Base-by-base conservation (phyloP, 2,888 invertebrate genomes). In the Oscheius sp. region DNA sequence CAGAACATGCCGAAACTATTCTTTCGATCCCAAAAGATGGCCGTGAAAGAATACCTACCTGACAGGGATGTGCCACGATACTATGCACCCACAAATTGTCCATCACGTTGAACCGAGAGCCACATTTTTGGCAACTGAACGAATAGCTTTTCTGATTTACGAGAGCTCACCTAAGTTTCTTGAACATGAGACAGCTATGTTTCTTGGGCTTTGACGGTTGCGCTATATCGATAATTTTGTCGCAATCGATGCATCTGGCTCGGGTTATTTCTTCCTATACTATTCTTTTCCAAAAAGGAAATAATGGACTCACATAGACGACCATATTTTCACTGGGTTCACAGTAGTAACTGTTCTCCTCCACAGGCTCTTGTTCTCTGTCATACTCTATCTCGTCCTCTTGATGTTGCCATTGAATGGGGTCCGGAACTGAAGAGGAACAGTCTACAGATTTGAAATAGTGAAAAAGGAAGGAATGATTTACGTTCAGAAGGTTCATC, bases 221-320 rank as follows among this genome's bases (percentile, higher is more conserved):
- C 11, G 57, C 48, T 48, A 78, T 66, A 32, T 76, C 70, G 9
- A 78, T 65, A 2, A 78, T 48, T 32, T 58, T 51, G 47, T 78
- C 78, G 37, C 78, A 78, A 7, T 63, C 70, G 4, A 70, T 72
- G 55, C 78, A 78, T 32, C 70, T 71, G 32, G 78, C 78, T 47
- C 35, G 58, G 13, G 70, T 70, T 9, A 74, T 70, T 33, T 62
- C 60, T 32, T 62, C 70, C 70, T 70, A 21, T 32, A 55, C 9
- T 35, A 3, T 21, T 32, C 4, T 10, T 21, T n/a, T 29, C 2
- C 2, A 11, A 9, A 10, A 48, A 32, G 9, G n/a, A 21, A 10
- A 5, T 5, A 48, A 47, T 7, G 53, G 53, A 63, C 48, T 48
- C 63, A 63, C 63, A 48, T 63, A 63, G 29, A 63, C 48, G 13